Percentiles rank a stretch among this genome's conserved stretches.
Conservation (phyloP, 2,113 vertebrate species). For the Prietella phreatophila region DNA sequence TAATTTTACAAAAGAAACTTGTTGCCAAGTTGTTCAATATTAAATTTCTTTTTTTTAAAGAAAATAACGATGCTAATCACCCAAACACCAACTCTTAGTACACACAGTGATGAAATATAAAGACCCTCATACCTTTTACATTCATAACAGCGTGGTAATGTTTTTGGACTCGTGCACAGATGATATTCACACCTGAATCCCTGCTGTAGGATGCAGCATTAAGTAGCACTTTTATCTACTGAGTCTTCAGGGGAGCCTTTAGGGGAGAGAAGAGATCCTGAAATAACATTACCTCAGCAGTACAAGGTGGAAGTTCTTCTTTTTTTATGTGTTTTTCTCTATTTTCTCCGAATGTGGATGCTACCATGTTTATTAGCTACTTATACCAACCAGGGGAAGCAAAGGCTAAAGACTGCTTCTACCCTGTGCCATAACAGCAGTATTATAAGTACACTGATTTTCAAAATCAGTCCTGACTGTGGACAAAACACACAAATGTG, state of each 20-base stretch:
- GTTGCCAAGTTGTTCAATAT: background rate
- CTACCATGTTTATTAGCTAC: background rate
- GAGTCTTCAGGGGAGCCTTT: background rate
- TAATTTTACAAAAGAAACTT: background rate
- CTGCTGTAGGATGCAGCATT: background rate
- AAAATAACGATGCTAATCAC: no score
- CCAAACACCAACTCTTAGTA: background rate
- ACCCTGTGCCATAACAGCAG: background rate
- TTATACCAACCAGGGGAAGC: background rate
- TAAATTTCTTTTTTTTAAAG: background rate
- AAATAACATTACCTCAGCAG: background rate
- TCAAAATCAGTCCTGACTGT: background rate
- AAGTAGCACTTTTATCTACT: slow-evolving; percentile 7
- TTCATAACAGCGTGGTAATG: background rate
- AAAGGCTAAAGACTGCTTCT: background rate
- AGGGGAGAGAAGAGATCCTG: background rate
- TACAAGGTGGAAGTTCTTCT: background rate
- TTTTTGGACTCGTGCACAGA: background rate
- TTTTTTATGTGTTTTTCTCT: background rate
- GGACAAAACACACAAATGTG: background rate
- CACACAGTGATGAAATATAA: background rate
- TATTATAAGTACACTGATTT: background rate
- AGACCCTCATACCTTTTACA: background rate
- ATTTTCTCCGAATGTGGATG: background rate
- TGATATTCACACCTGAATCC: background rate